These are phyloP conservation scores for Muschampia plurimacula DNA, from an alignment of 2,888 invertebrate species.

Conservation along the genomic window DNA sequence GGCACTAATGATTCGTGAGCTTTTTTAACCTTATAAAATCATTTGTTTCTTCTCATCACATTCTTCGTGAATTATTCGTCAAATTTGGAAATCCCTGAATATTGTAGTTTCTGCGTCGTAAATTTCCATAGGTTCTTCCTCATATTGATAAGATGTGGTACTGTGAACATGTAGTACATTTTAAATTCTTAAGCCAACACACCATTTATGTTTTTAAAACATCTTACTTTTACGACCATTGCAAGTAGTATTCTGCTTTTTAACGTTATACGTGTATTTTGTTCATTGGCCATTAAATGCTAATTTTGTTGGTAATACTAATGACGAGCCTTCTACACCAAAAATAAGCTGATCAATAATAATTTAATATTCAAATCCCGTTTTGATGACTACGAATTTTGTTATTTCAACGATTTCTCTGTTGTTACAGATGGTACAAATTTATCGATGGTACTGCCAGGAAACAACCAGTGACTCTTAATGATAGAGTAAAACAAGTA, in stretches of 20 bases:
- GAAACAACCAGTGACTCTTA: slow-evolving; percentile 95
- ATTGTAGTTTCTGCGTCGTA: not conserved
- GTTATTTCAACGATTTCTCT: slow-evolving; percentile 65
- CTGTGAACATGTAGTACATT: not conserved
- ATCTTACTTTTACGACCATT: not conserved
- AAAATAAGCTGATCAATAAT: not conserved
- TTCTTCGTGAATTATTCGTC: not conserved
- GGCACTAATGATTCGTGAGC: slow-evolving; percentile 20
- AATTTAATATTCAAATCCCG: not conserved
- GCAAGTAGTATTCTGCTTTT: not conserved
- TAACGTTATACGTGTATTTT: not conserved
- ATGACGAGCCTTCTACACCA: not conserved
- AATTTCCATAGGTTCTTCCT: not conserved
- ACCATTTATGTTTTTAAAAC: too few species aligned
- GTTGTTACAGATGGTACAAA: slow-evolving; percentile 96
- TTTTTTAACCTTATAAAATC: slow-evolving; percentile 6
- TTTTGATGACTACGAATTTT: slow-evolving; percentile 1
- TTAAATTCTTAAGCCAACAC: too few species aligned
- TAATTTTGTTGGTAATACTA: too few species aligned
- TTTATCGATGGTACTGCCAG: slow-evolving; percentile 94
- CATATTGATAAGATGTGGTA: not conserved
- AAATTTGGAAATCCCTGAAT: not conserved
- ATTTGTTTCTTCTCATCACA: slow-evolving; percentile 14
- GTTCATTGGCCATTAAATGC: not conserved
- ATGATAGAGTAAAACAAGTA: slow-evolving; percentile 96